Conservation (phyloP, 2,113 vertebrate species). For the Corythoichthys haematopterus region DNA sequence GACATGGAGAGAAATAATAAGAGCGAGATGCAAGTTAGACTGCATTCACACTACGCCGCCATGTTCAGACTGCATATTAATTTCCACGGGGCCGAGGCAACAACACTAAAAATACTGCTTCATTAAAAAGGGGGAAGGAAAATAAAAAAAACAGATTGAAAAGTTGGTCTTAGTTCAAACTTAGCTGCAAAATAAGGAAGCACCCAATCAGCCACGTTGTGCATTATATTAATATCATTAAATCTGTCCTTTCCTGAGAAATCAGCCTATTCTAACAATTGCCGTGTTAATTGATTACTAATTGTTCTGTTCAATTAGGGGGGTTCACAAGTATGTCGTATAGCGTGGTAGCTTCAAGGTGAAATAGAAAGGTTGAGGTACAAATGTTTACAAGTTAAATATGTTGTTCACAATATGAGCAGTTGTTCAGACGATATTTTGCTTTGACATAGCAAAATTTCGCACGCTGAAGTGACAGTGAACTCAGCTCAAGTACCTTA, state of each 20-base stretch:
- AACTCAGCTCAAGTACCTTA: not conserved
- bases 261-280: not conserved
- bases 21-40: constrained; percentile 16
- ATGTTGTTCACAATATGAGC: not conserved
- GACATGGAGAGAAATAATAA: constrained; percentile 20
- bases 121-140: constrained; percentile 1
- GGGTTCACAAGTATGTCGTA: not conserved
- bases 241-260: not conserved
- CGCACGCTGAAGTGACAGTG: not conserved
- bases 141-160: not conserved
- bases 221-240: not conserved
- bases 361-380: not conserved
- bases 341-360: not conserved
- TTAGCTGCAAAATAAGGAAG: not conserved
- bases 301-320: not conserved
- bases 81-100: constrained; percentile 4
- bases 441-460: not conserved
- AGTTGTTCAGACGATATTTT: not conserved
- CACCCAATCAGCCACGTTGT: not conserved
- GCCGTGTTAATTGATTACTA: not conserved
- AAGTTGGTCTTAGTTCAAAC: constrained; percentile 4
- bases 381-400: not conserved
- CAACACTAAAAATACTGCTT: constrained; percentile 4
- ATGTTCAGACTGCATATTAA: constrained; percentile 14
- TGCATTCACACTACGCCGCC: constrained; percentile 3